Evolutionary conservation across 1,140 invertebrate species (phyloP).

Genomic region (Magallana ariakensis): DNA sequence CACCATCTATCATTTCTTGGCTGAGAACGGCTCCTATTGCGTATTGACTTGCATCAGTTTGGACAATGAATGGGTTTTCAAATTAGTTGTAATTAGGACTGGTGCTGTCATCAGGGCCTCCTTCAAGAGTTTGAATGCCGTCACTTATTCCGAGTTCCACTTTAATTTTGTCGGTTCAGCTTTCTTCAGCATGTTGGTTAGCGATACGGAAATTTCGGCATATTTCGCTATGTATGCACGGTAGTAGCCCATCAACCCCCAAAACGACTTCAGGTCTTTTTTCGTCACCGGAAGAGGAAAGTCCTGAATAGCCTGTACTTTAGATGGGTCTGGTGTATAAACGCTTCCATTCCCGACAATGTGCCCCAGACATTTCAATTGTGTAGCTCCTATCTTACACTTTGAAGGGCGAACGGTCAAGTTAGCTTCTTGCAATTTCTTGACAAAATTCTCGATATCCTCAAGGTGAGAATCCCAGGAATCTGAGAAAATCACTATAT

Average conservation of each 20-base stretch:
- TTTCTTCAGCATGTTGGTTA: constrained; percentile 30
- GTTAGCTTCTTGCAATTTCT: constrained; percentile 1
- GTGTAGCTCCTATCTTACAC: background rate
- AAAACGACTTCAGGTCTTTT: constrained; percentile 27
- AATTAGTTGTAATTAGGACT: constrained; percentile 41
- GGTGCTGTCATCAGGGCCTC: constrained; percentile 39
- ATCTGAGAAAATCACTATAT: constrained; percentile 34
- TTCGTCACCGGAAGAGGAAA: constrained; percentile 37
- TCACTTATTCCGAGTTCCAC: background rate
- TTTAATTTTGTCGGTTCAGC: constrained; percentile 27
- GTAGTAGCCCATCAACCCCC: constrained; percentile 41
- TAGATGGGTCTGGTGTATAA: constrained; percentile 13
- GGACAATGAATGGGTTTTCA: constrained; percentile 23
- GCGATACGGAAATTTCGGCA: constrained; percentile 10
- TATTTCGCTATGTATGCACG: constrained; percentile 11
- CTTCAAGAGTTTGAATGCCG: constrained; percentile 36
- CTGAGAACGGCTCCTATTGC: background rate
- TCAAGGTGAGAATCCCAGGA: constrained; percentile 32
- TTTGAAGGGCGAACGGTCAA: constrained; percentile 26
- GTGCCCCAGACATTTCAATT: background rate
- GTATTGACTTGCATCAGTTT: constrained; percentile 41
- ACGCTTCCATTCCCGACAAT: background rate
- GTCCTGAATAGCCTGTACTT: constrained; percentile 36
- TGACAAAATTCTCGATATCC: too few species aligned
- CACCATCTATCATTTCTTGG: constrained; percentile 35